Percentiles rank a stretch among this genome's conserved stretches.
Conservation (phyloP, 1,140 invertebrate species). For the Proctacanthus coquilletti region DNA sequence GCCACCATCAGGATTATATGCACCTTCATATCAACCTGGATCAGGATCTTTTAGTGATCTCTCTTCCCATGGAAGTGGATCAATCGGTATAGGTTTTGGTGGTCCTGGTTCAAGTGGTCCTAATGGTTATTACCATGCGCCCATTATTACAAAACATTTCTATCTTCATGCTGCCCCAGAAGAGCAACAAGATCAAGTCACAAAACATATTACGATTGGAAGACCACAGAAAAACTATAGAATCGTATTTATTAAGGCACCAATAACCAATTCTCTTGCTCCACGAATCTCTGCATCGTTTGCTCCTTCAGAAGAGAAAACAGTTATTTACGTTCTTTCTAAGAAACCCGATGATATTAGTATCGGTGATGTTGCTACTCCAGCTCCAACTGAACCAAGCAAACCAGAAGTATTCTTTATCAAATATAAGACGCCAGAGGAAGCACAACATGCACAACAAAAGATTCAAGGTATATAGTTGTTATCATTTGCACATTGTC, state of each 20-base stretch:
- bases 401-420: slow-evolving; percentile 57
- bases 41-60: too few relatives aligned
- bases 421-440: slow-evolving; percentile 46
- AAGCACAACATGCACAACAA: slow-evolving; percentile 13
- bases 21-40: too few relatives aligned
- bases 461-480: slow-evolving; percentile 10
- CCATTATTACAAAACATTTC: slow-evolving; percentile 11
- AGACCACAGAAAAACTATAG: slow-evolving; percentile 61
- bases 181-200: slow-evolving; percentile 8
- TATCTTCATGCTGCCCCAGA: slow-evolving; percentile 10
- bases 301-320: slow-evolving; percentile 56
- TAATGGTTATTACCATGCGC: too few relatives aligned
- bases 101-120: too few relatives aligned
- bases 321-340: slow-evolving; percentile 62
- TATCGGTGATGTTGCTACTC: slow-evolving; percentile 9
- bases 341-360: slow-evolving; percentile 34
- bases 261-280: slow-evolving; percentile 41
- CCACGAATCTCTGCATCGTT: slow-evolving; percentile 43
- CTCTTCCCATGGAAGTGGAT: too few relatives aligned
- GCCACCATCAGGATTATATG: too few relatives aligned
- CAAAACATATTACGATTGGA: slow-evolving; percentile 10
- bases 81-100: too few relatives aligned
- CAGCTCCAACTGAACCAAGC: slow-evolving; percentile 38
- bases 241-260: slow-evolving; percentile 71
- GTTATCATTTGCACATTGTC: too few relatives aligned